Evolutionary conservation across 2,113 vertebrate genomes (phyloP).

Genomic region (Chauna torquata): DNA sequence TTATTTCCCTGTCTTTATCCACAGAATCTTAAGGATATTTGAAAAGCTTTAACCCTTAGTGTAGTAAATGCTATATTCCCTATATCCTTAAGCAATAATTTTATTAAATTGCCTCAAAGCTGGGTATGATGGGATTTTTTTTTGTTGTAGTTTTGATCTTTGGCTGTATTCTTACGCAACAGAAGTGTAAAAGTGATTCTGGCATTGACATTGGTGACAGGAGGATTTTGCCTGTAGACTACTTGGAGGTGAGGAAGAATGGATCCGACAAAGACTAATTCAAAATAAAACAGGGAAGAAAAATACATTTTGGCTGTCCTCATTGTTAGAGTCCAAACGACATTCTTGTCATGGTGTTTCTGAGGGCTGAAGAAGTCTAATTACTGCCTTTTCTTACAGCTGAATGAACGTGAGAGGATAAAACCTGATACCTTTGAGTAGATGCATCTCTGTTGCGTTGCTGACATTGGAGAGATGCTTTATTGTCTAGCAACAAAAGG

Average conservation of each 20-base stretch:
- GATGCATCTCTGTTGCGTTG: neutral
- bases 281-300: neutral
- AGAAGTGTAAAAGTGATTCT: neutral
- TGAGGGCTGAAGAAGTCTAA: neutral
- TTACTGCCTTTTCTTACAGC: neutral
- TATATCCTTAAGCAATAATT: neutral
- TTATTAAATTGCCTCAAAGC: neutral
- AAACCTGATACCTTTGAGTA: slow-evolving; percentile 6
- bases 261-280: neutral
- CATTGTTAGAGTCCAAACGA: neutral
- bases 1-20: neutral
- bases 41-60: neutral
- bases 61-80: neutral
- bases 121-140: neutral
- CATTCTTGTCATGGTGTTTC: neutral
- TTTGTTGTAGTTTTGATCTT: neutral
- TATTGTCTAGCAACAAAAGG: neutral
- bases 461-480: neutral
- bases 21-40: neutral
- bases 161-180: neutral
- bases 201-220: neutral
- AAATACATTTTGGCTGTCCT: neutral
- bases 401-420: neutral
- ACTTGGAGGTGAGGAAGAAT: neutral
- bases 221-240: neutral